phyloP scores from a whole-genome alignment of 1,140 invertebrate species.

The Dreissena rostriformis region DNA sequence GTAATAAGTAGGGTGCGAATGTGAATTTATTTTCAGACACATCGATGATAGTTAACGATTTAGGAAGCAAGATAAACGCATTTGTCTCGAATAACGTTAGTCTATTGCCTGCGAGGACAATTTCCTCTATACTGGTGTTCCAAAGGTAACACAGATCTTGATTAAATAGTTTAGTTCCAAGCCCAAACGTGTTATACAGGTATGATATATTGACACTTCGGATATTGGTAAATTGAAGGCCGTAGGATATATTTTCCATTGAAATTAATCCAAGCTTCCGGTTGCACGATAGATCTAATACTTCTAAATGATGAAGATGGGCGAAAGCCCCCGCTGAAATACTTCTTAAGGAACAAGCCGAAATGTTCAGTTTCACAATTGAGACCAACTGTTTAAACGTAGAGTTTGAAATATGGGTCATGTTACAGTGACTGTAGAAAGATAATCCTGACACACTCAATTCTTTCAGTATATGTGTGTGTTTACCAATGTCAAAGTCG shows the following conservation, averaged over 20 bases:
- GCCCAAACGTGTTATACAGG: not conserved
- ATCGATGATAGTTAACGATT: not conserved
- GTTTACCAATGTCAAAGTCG: not conserved
- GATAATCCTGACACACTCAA: not conserved
- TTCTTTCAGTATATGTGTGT: not conserved
- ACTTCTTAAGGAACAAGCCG: constrained; percentile 27
- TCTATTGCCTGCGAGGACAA: not conserved
- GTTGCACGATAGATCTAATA: constrained; percentile 48
- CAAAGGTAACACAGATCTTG: constrained; percentile 31
- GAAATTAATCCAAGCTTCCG: constrained; percentile 17
- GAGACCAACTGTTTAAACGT: constrained; percentile 1
- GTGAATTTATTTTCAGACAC: constrained; percentile 43
- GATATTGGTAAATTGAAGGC: constrained; percentile 37
- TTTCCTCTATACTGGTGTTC: constrained; percentile 39
- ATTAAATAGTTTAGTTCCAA: not conserved
- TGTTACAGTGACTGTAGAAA: not conserved
- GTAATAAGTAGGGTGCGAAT: constrained; percentile 14
- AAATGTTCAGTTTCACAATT: constrained; percentile 49
- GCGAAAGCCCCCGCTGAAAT: constrained; percentile 26
- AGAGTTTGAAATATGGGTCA: not conserved
- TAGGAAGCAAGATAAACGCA: constrained; percentile 47
- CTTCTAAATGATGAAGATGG: constrained; percentile 19
- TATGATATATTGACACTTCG: constrained; percentile 24
- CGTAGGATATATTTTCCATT: constrained; percentile 17
- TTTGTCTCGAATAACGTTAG: constrained; percentile 12